These are phyloP conservation scores for Taenaris catops DNA, from an alignment of 2,888 invertebrate genomes.

Conservation along the genomic window DNA sequence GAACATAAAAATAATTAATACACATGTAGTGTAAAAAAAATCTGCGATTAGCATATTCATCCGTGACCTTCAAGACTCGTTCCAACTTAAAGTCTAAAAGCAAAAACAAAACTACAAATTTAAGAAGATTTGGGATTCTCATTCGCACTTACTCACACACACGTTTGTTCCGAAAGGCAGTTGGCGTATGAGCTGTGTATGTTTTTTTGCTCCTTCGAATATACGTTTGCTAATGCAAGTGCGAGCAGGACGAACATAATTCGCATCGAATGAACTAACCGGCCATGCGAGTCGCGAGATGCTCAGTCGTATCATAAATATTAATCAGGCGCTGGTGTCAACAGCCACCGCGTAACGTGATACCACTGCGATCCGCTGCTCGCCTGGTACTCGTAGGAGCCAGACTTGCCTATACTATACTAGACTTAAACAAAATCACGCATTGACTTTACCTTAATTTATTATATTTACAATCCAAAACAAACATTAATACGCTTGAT, in stretches of 20 bases:
- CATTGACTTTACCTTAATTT: too few species aligned
- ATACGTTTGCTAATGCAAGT: slow-evolving; percentile 33
- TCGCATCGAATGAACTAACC: slow-evolving; percentile 69
- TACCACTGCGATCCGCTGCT: slow-evolving; percentile 69
- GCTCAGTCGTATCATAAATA: slow-evolving; percentile 79
- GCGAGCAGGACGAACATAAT: slow-evolving; percentile 61
- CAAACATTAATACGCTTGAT: neutral
- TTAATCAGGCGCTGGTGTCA: slow-evolving; percentile 80
- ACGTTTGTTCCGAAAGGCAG: slow-evolving; percentile 59
- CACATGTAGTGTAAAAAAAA: slow-evolving; percentile 5
- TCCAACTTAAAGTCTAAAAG: slow-evolving; percentile 35
- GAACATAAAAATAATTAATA: slow-evolving; percentile 1
- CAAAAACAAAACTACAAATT: slow-evolving; percentile 54
- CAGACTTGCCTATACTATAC: slow-evolving; percentile 46
- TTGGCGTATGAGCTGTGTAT: slow-evolving; percentile 48
- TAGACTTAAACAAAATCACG: too few species aligned
- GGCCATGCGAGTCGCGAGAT: slow-evolving; percentile 80
- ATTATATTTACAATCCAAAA: slow-evolving; percentile 24
- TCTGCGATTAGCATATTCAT: slow-evolving; percentile 14
- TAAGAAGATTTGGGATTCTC: slow-evolving; percentile 70
- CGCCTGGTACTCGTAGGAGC: slow-evolving; percentile 60
- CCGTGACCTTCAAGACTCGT: slow-evolving; percentile 36
- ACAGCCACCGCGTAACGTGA: slow-evolving; percentile 80
- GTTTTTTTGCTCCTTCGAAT: slow-evolving; percentile 42
- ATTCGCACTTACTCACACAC: slow-evolving; percentile 72